phyloP scores from a whole-genome alignment of 2,113 vertebrate species.

The Leiothrix lutea region DNA sequence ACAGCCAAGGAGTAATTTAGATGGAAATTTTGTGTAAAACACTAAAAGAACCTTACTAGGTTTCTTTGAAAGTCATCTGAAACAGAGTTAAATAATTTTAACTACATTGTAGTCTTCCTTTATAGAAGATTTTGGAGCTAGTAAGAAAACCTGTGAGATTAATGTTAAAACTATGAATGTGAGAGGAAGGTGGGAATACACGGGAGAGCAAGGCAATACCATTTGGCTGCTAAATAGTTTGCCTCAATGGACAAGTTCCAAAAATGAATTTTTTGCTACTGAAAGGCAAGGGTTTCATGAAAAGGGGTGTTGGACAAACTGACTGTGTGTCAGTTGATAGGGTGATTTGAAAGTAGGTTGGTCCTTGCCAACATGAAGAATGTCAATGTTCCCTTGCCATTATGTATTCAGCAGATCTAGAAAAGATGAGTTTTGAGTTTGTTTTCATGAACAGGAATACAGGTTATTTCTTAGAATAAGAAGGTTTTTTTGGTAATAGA shows the following conservation, averaged over 20 bases:
- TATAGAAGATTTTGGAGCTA: neutral
- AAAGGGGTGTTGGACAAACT: neutral
- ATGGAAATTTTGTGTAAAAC: neutral
- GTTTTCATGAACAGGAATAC: neutral
- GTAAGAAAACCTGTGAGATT: neutral
- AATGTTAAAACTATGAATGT: neutral
- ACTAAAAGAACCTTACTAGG: neutral
- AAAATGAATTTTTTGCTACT: neutral
- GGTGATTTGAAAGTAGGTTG: neutral
- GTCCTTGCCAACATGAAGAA: neutral
- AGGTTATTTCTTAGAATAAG: neutral
- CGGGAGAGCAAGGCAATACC: neutral
- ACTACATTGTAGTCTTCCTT: neutral
- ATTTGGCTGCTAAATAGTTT: neutral
- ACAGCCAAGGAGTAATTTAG: neutral
- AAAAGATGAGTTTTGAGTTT: neutral
- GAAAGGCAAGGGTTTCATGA: neutral
- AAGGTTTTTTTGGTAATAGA: neutral
- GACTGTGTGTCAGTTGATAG: neutral
- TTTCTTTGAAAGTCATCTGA: neutral
- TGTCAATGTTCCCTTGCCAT: neutral
- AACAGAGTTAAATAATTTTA: neutral
- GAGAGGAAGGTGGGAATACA: neutral
- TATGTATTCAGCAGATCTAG: neutral
- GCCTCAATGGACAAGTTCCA: neutral